phyloP scores from a whole-genome alignment of 2,113 vertebrate genomes.

The Serinus canaria region DNA sequence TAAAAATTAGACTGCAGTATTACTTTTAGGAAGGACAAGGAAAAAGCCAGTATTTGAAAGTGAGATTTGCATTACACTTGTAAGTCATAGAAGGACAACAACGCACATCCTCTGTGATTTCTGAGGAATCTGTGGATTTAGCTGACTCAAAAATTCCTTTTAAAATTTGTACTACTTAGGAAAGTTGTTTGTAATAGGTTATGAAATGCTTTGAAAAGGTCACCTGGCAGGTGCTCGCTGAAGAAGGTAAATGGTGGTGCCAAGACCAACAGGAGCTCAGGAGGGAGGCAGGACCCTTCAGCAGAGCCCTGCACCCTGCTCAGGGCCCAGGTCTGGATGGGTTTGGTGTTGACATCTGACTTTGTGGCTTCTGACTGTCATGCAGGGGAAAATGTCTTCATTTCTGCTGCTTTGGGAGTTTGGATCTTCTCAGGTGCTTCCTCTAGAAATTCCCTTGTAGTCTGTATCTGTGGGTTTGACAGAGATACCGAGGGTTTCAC shows the following conservation, averaged over 20 bases:
- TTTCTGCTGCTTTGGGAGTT: not conserved
- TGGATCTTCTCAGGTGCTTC: not conserved
- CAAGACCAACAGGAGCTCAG: not conserved
- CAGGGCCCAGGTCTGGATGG: not conserved
- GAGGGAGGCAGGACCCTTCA: not conserved
- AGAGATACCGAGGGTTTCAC: not conserved
- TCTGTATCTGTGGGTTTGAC: not conserved
- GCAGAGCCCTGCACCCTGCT: not conserved
- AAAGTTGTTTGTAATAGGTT: not conserved
- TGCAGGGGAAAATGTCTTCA: accelerated
- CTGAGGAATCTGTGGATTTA: not conserved
- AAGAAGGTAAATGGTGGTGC: not conserved
- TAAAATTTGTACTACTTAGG: not conserved
- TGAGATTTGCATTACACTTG: not conserved
- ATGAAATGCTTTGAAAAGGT: not conserved
- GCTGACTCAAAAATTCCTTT: not conserved
- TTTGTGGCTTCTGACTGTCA: not conserved
- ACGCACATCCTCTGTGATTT: not conserved
- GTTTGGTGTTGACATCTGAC: not conserved
- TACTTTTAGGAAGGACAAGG: not conserved
- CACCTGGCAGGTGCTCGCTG: not conserved
- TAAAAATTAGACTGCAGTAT: not conserved
- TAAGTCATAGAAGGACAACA: not conserved
- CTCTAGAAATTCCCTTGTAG: not conserved
- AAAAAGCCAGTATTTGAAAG: not conserved